Base-by-base conservation (phyloP, 1,140 invertebrate genomes). In the Achroia grisella region DNA sequence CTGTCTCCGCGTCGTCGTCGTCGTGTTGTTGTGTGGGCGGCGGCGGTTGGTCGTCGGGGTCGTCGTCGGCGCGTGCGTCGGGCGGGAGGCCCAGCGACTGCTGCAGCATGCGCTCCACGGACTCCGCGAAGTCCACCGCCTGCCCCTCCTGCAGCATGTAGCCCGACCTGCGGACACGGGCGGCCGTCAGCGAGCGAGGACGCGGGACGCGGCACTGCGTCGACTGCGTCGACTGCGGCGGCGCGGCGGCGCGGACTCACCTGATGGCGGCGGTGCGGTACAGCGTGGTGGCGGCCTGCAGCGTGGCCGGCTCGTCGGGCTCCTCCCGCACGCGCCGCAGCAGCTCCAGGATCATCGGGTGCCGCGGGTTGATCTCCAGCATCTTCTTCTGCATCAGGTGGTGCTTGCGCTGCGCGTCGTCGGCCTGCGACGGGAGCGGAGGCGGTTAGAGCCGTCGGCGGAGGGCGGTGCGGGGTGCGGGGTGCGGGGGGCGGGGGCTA, bases 321-420 rank as follows among this genome's bases (percentile, higher is more conserved):
- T 97, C 93, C 47, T 91, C 89, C 48, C 93, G 91, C 1, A 99
- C 92, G 58, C 95, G 89, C 31, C 91, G 89, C 56, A 98, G 86
- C 33, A 99, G 86, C 82, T 99, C 97, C 59, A 93, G 94, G 52
- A 99, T 94, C 3, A 99, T 86, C 8, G 98, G 98, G 91, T 99
- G 98, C 29, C 96, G 88, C 10, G 98, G 97, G 87, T 99, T 99
- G 44, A 99, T 93, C 88, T 99, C 98, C 39, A 99, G 77, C 11
- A 94, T 97, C 84, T 99, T 99, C 90, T 98, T 99, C 84, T 99
- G 97, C 56, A 92, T 94, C 8, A 98, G 87, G 72, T 99, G 99
- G 83, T 97, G 98, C 44, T 85, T 90, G 71, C 94, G 92, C 59
- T 96, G 94, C 8, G 95, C 91, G 89, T 99, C 98, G 69, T 98